phyloP scores from a whole-genome alignment of 2,888 invertebrate genomes.

The Holacanthella duospinosa region DNA sequence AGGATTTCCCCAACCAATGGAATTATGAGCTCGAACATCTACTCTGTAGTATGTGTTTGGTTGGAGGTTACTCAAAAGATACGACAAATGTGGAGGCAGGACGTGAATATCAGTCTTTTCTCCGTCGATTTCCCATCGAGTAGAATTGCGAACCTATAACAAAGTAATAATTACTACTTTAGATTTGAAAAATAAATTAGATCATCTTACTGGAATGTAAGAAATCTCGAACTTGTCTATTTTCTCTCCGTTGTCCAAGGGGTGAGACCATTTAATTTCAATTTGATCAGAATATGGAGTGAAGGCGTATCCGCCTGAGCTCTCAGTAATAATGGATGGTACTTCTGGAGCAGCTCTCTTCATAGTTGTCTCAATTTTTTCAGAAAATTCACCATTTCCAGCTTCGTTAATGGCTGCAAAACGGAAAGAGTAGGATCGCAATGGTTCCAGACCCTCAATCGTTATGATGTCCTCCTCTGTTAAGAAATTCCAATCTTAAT shows the following conservation, averaged over 20 bases:
- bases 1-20: slow-evolving; percentile 68
- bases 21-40: slow-evolving; percentile 73
- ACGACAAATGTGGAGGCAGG: slow-evolving; percentile 7
- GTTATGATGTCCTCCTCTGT: slow-evolving; percentile 57
- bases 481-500: slow-evolving; percentile 40
- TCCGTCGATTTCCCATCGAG: slow-evolving; percentile 32
- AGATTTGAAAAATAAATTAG: background rate
- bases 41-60: slow-evolving; percentile 75
- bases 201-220: slow-evolving; percentile 71
- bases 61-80: slow-evolving; percentile 52
- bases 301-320: slow-evolving; percentile 44
- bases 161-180: too few species aligned
- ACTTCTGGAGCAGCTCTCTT: slow-evolving; percentile 64
- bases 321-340: slow-evolving; percentile 52
- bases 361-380: slow-evolving; percentile 59
- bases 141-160: slow-evolving; percentile 37
- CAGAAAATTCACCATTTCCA: slow-evolving; percentile 64
- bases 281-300: slow-evolving; percentile 65
- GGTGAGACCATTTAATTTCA: slow-evolving; percentile 72
- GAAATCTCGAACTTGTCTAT: slow-evolving; percentile 70
- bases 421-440: slow-evolving; percentile 66
- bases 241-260: slow-evolving; percentile 78
- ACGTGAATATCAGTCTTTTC: background rate
- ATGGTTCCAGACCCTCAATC: slow-evolving; percentile 65
- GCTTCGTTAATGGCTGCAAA: slow-evolving; percentile 78